Percentiles rank a stretch among this genome's conserved stretches.
Evolutionary conservation across 2,888 invertebrate genomes (phyloP).

Genomic region (Anthrax anthrax): DNA sequence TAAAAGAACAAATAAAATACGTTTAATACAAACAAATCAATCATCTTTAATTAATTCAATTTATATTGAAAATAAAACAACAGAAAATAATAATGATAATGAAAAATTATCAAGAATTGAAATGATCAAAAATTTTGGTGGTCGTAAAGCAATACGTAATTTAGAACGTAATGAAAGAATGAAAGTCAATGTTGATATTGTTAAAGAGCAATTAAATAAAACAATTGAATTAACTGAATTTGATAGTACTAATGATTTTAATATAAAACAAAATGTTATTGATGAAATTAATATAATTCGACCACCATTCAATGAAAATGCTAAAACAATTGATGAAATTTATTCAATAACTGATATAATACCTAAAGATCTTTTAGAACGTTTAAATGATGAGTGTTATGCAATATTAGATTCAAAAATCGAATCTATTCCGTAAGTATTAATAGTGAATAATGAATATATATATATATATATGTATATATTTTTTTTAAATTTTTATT

Average conservation of each 20-base stretch:
- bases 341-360: conserved; percentile 24
- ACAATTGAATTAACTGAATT: conserved; percentile 19
- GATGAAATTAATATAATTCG: conserved; percentile 13
- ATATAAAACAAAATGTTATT: conserved; percentile 12
- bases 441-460: neutral
- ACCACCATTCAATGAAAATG: conserved; percentile 23
- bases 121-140: neutral
- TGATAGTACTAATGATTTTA: conserved; percentile 12
- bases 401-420: conserved; percentile 17
- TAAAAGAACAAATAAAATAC: neutral
- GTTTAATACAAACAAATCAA: neutral
- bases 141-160: conserved; percentile 11
- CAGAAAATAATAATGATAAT: neutral
- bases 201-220: conserved; percentile 23
- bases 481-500: neutral
- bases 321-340: conserved; percentile 20
- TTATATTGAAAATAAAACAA: neutral
- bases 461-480: neutral
- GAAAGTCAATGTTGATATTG: conserved; percentile 23
- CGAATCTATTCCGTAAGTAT: conserved; percentile 25
- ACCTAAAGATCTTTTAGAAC: conserved; percentile 20
- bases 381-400: conserved; percentile 27
- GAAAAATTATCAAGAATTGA: neutral
- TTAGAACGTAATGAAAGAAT: conserved; percentile 22
- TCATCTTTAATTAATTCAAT: neutral